Conservation (phyloP, 2,797 vertebrate genomes). For the Crocidura indochinensis region DNA sequence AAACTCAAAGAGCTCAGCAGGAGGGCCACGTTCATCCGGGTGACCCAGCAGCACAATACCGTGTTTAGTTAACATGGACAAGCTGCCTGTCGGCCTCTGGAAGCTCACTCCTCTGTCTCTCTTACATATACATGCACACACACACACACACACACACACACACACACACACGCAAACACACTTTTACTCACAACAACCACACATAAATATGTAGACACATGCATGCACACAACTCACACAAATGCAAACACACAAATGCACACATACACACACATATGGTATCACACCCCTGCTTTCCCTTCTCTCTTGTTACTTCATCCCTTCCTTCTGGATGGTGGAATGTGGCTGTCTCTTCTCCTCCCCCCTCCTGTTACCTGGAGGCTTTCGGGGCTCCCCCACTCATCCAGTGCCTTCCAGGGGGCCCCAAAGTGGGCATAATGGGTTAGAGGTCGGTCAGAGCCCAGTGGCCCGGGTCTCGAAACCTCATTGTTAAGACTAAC, state of each 20-base stretch:
- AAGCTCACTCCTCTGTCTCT: background rate
- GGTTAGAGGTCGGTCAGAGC: conserved; percentile 13
- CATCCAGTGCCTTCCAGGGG: conserved; percentile 14
- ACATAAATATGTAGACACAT: too few relatives aligned
- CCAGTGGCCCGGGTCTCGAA: conserved; percentile 51
- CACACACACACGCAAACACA: too few relatives aligned
- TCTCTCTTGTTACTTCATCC: conserved; percentile 2
- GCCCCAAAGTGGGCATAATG: conserved; percentile 5
- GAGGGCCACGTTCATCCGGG: conserved; percentile 98
- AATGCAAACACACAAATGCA: too few relatives aligned
- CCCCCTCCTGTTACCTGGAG: background rate
- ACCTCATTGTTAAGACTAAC: conserved; percentile 56
- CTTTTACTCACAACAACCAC: too few relatives aligned
- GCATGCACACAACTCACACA: too few relatives aligned
- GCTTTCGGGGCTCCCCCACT: conserved; percentile 18
- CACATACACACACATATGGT: background rate
- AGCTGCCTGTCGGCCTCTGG: background rate
- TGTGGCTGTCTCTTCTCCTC: background rate
- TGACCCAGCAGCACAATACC: conserved; percentile 97
- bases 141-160: too few relatives aligned
- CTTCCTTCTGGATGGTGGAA: background rate
- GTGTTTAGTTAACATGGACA: conserved; percentile 92
- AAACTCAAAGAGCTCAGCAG: conserved; percentile 98
- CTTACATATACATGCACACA: too few relatives aligned
- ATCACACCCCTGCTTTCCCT: background rate